Conservation (phyloP, 2,113 vertebrate genomes). For the Elephas maximus region DNA sequence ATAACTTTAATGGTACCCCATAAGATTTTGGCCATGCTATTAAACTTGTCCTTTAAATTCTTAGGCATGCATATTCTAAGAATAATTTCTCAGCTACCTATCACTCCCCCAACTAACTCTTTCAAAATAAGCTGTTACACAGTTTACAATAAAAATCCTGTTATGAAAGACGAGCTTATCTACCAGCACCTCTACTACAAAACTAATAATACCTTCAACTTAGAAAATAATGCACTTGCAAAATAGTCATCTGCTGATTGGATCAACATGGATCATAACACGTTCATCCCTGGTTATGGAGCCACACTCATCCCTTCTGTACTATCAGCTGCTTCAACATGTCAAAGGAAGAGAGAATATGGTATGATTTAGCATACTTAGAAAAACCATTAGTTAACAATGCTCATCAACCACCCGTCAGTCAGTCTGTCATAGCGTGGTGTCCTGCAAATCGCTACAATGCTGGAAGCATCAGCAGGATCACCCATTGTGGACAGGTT, state of each 20-base stretch:
- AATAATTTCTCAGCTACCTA: conserved; percentile 42
- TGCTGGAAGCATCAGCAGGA: background rate
- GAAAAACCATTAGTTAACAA: conserved; percentile 2
- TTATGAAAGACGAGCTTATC: background rate
- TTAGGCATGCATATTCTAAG: background rate
- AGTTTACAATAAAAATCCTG: background rate
- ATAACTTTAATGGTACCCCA: background rate
- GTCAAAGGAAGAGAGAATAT: background rate
- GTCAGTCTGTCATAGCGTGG: background rate
- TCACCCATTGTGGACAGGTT: background rate
- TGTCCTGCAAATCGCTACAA: background rate
- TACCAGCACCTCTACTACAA: background rate
- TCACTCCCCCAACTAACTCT: background rate
- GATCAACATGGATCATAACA: conserved; percentile 18
- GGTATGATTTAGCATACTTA: background rate
- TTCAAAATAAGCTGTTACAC: background rate
- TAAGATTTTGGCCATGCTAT: background rate
- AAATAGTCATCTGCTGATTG: conserved; percentile 42
- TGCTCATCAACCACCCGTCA: background rate
- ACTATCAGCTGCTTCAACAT: conserved; percentile 27
- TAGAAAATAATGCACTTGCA: conserved; percentile 45
- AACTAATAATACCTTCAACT: conserved; percentile 12
- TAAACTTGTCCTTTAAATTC: conserved; percentile 1
- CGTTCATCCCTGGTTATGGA: background rate
- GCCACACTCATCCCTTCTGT: background rate